Base-by-base conservation (phyloP, 2,888 invertebrate genomes). In the Drosophila nigricruria region DNA sequence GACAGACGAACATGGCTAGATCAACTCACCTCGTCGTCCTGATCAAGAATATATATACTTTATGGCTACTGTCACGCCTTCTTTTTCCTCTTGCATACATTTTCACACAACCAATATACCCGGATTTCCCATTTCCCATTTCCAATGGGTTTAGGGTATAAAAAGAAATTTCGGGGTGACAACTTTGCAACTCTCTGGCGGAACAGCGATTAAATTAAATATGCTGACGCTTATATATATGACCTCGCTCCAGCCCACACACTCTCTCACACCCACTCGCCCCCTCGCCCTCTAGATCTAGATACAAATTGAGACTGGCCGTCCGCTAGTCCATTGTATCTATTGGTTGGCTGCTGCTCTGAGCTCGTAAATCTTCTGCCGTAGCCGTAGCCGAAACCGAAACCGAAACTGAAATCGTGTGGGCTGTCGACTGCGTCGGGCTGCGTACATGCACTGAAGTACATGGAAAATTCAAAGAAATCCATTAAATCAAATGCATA, bases 181-280 rank as follows among this genome's bases (percentile, higher is more conserved):
- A 66, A 66, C 62, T 57, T 47, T 40, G 16, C 10, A 27, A 18
- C 5, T 50, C 42, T 27, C 50, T 32, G 57, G 66, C 32, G 62
- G 34, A 25, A 49, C 52, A 45, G 67, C 75, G 75, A 77, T 76
- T 76, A 77, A 76, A 77, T 77, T 76, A 77, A 76, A 76, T 76
- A 72, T 76, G 75, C 75, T 77, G 75, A 73, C 67, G 67, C 73
- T 52, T 57, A 45, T 40, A 67, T 71, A 58, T 59, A 47, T 66
- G 42, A 20, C 30, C 42, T 54, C 57, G 18, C 54, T 12, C n/a
- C 6, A 8, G 30, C 30, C 30, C 30, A 6, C 8, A 30, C 8
- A 30, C 30, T 1, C 30, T 30, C 32, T 23, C 32, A 10, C 10
- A 9, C 18, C 3, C 38, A 2, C 23, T 16, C 25, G 3, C 3